A percentile compares a stretch with the other conserved stretches of the same genome.
Evolutionary conservation across 2,797 vertebrate genomes (phyloP).

Genomic region (Phalanger gymnotis): DNA sequence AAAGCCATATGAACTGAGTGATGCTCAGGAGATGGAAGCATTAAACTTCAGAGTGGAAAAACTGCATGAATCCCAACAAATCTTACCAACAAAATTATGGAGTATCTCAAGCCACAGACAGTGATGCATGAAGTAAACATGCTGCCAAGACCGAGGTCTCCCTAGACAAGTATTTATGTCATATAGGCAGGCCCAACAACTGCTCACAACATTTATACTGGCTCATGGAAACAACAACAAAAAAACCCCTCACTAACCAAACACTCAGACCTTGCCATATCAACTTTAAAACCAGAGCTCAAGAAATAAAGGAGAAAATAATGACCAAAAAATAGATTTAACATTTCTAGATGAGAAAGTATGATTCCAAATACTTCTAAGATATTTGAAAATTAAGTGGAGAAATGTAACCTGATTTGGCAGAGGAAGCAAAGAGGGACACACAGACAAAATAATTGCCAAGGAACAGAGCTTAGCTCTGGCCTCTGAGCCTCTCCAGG

Average conservation of each 20-base stretch:
- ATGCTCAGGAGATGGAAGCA: background rate
- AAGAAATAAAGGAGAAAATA: constrained; percentile 60
- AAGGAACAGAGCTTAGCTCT: constrained; percentile 59
- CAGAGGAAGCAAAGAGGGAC: background rate
- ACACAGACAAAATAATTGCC: constrained; percentile 12
- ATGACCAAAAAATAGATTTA: constrained; percentile 30
- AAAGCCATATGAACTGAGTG: background rate
- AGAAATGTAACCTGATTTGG: constrained; percentile 38
- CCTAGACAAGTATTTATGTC: constrained; percentile 43
- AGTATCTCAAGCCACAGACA: constrained; percentile 31
- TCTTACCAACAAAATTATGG: constrained; percentile 8
- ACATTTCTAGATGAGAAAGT: constrained; percentile 9
- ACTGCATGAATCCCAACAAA: constrained; percentile 24
- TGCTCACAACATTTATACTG: background rate
- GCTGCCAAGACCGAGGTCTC: background rate
- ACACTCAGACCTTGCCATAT: background rate
- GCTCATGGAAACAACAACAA: background rate
- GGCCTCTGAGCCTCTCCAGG: constrained; percentile 1
- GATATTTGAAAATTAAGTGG: constrained; percentile 51
- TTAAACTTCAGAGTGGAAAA: constrained; percentile 17
- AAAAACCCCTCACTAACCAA: background rate
- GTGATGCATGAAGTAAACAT: constrained; percentile 47
- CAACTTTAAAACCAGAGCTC: constrained; percentile 16
- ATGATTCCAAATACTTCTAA: constrained; percentile 30
- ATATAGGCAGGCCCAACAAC: constrained; percentile 21